Evolutionary conservation across 2,888 invertebrate species (phyloP).

Genomic region (Automeris io): DNA sequence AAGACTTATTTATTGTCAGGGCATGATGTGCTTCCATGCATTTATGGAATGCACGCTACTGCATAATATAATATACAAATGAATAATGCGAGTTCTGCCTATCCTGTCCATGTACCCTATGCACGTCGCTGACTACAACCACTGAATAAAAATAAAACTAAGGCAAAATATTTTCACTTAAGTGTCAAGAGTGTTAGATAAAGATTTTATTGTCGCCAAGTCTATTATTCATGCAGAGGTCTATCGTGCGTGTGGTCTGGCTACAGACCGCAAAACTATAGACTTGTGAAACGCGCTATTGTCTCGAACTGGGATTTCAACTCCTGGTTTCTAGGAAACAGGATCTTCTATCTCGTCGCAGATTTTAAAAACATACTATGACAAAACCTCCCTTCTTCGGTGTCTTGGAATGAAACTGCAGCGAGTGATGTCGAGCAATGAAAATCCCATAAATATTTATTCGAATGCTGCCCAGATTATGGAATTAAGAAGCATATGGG

Average conservation of each 20-base stretch:
- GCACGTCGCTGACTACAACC: too few species aligned
- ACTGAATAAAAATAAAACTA: too few species aligned
- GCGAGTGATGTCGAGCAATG: not conserved
- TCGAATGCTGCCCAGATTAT: too few species aligned
- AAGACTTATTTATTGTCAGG: too few species aligned
- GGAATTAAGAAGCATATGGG: too few species aligned
- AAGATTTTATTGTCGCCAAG: not conserved
- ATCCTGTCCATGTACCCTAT: too few species aligned
- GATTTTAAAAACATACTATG: not conserved
- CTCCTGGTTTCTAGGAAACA: not conserved
- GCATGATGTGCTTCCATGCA: too few species aligned
- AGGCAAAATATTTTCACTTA: too few species aligned
- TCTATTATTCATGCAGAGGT: constrained; percentile 1
- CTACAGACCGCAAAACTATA: constrained; percentile 8
- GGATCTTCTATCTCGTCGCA: not conserved
- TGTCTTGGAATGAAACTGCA: not conserved
- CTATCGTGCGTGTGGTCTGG: constrained; percentile 12
- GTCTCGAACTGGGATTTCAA: constrained; percentile 2
- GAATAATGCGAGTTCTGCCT: too few species aligned
- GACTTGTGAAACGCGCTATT: not conserved
- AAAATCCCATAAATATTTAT: not conserved
- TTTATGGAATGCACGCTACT: too few species aligned
- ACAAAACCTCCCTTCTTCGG: not conserved
- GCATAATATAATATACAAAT: too few species aligned
- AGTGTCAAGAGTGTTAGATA: too few species aligned